Evolutionary conservation across 2,888 invertebrate species (phyloP), one percentile per base, ranked within the genome.

Genomic region (Brachynemurus nebulosus): DNA sequence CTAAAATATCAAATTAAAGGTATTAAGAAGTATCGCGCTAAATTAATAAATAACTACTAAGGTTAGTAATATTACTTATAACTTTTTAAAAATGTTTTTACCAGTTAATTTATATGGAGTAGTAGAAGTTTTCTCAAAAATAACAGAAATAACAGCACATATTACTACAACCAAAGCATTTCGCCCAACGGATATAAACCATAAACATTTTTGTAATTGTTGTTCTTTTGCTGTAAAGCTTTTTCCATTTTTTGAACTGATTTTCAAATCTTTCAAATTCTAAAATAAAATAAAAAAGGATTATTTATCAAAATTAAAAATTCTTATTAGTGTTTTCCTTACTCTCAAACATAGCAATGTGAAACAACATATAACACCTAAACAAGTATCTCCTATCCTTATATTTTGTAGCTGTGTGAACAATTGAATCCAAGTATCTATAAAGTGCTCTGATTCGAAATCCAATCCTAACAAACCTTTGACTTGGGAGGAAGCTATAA

Each of bases 401-500:
- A 74, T 70, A 19, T 73, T 62, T 1, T 56, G 53, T 14, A 79
- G 70, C 48, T 79, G 68, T 7, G 57, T 45, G 49, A 69, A 68
- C 9, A 82, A 60, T 27, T 71, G 68, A 37, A 55, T 60, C 73
- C 78, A 78, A 2, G 74, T 76, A 0, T 69, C 67, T 12, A 75
- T 52, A 54, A 82, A 80, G 9, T 67, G 71, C 52, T 80, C 78
- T 1, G 76, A 73, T 4, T 65, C 67, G 54, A 74, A 78, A 45
- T 61, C 66, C 2, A 80, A 56, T 0, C 80, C 81, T 2, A 81
- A 59, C 9, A 82, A 60, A 16, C 74, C 76, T 54, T 80, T 81
- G n/a, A 82, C 66, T 60, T 85, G 85, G 0, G 81, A 76, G 5
- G 78, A 76, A 0, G 80, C 80, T 51, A 84, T 83, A 11, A 82